phyloP scores from a whole-genome alignment of 35 echinoderm and acorn worm species.

The Lytechinus pictus region DNA sequence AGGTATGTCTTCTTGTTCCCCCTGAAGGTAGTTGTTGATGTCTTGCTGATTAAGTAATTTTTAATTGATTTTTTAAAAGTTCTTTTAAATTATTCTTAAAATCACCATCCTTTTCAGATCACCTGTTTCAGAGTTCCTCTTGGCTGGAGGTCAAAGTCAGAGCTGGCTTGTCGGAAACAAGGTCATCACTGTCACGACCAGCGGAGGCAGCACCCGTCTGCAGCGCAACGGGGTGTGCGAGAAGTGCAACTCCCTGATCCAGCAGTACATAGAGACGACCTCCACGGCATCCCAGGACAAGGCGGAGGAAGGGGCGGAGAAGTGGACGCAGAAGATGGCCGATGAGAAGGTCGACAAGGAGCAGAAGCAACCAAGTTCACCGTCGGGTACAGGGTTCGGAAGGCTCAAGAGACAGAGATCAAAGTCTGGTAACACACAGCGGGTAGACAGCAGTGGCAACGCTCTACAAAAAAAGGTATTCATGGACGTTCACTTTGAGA shows the following conservation, averaged over 20 bases:
- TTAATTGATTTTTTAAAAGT: too few species aligned
- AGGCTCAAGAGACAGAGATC: constrained; percentile 69
- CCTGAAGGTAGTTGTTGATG: too few species aligned
- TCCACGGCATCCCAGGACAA: not conserved
- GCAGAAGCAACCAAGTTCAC: not conserved
- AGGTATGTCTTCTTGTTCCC: too few species aligned
- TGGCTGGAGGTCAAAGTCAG: constrained; percentile 88
- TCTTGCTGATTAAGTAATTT: too few species aligned
- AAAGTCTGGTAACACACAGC: constrained; percentile 77
- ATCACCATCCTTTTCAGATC: constrained; percentile 54
- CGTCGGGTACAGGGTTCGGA: not conserved
- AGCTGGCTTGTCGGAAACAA: constrained; percentile 99
- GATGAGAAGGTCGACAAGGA: constrained; percentile 21
- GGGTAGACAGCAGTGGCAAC: constrained; percentile 57
- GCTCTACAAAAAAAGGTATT: constrained; percentile 22
- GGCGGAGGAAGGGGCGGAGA: not conserved
- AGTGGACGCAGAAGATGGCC: not conserved
- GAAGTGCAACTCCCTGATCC: constrained; percentile 75
- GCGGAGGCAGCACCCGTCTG: constrained; percentile 83
- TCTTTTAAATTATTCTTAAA: too few species aligned
- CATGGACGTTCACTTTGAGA: not conserved
- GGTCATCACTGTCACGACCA: constrained; percentile 95
- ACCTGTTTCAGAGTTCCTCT: constrained; percentile 86
- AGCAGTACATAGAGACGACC: constrained; percentile 44
- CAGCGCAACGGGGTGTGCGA: constrained; percentile 90